A percentile compares a stretch with the other conserved stretches of the same genome.
phyloP scores from a whole-genome alignment of 2,113 vertebrate genomes.

The Axis porcinus region DNA sequence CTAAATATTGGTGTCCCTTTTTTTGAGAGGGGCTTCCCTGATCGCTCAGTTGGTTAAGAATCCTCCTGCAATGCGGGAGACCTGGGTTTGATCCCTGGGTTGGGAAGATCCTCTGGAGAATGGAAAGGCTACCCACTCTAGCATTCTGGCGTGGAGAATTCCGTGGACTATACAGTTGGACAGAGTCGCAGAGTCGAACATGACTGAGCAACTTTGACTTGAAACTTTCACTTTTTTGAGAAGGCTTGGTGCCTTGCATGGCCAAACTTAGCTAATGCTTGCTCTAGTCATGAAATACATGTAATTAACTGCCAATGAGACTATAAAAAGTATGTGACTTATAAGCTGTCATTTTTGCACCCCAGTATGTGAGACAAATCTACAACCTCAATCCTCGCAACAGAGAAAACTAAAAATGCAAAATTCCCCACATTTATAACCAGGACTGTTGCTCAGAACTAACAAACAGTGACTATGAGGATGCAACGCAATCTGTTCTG shows the following conservation, averaged over 20 bases:
- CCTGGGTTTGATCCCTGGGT: neutral
- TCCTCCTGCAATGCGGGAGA: neutral
- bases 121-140: neutral
- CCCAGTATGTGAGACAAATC: conserved; percentile 20
- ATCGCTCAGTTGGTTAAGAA: neutral
- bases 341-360: conserved; percentile 42
- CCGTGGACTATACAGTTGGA: neutral
- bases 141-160: neutral
- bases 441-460: conserved; percentile 7
- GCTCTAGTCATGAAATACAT: conserved; percentile 46
- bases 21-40: neutral
- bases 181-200: neutral
- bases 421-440: conserved; percentile 29
- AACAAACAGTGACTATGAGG: neutral
- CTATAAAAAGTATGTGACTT: conserved; percentile 38
- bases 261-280: conserved; percentile 16
- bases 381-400: neutral
- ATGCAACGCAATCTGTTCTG: conserved; percentile 34
- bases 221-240: neutral
- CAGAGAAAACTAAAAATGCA: conserved; percentile 19
- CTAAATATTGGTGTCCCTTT: neutral
- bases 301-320: conserved; percentile 42
- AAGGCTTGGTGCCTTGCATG: neutral
- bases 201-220: neutral
- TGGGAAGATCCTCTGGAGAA: neutral